phyloP scores from a whole-genome alignment of 2,113 vertebrate species.

The Sula dactylatra region DNA sequence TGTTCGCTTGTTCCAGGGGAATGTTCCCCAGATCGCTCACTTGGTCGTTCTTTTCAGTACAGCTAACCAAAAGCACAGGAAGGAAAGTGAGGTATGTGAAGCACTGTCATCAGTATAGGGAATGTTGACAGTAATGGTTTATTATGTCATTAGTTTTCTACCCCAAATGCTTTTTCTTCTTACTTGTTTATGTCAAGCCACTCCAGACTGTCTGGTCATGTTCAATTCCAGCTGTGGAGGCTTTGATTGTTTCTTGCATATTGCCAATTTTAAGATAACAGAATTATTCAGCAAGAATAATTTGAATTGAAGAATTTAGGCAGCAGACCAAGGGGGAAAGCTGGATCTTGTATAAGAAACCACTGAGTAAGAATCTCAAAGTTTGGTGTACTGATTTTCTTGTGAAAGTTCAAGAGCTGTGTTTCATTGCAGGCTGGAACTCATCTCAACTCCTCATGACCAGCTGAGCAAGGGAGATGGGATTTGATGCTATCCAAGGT shows the following conservation, averaged over 20 bases:
- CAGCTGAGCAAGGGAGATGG: constrained; percentile 49
- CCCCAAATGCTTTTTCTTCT: background rate
- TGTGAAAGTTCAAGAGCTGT: background rate
- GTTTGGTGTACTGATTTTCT: constrained; percentile 24
- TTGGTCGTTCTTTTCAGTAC: background rate
- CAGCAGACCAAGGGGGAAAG: background rate
- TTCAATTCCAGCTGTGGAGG: background rate
- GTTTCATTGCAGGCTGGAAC: constrained; percentile 29
- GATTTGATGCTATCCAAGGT: constrained; percentile 33
- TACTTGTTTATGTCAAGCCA: background rate
- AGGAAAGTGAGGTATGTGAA: background rate
- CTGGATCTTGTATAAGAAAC: background rate
- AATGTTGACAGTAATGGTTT: background rate
- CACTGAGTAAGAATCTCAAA: background rate
- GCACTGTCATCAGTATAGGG: background rate
- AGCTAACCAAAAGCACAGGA: background rate
- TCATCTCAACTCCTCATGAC: constrained; percentile 14
- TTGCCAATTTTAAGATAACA: background rate
- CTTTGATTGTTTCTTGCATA: background rate
- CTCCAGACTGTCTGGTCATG: background rate
- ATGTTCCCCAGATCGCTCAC: background rate
- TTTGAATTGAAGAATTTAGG: background rate
- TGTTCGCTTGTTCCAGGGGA: background rate
- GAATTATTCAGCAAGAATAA: background rate
- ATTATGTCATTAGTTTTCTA: background rate